phyloP scores from a whole-genome alignment of 2,113 vertebrate species.

The Alces alces region DNA sequence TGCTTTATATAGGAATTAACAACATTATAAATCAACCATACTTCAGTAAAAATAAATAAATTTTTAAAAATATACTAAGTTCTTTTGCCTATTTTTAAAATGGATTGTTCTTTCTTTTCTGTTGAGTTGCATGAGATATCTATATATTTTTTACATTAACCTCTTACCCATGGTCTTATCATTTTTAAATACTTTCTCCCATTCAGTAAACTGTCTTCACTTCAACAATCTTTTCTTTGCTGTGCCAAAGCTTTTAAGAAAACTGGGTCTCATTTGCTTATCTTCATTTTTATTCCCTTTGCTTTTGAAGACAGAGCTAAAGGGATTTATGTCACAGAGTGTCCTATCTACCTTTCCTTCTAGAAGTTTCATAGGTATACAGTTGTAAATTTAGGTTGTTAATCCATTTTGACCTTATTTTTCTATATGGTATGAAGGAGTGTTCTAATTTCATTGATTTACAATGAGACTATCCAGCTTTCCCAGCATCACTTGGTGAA shows the following conservation, averaged over 20 bases:
- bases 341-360: background rate
- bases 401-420: background rate
- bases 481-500: background rate
- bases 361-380: background rate
- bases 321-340: background rate
- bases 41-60: background rate
- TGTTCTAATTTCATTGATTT: background rate
- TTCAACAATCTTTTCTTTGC: background rate
- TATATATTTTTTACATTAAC: background rate
- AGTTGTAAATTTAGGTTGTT: background rate
- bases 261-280: background rate
- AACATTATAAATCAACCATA: background rate
- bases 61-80: background rate
- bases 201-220: background rate
- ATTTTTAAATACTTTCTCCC: background rate
- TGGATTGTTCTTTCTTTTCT: background rate
- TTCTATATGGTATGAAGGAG: background rate
- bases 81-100: background rate
- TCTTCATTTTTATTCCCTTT: background rate
- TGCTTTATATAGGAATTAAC: background rate
- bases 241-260: background rate
- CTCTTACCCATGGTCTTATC: background rate
- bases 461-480: background rate
- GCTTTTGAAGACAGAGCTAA: background rate
- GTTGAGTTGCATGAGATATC: background rate